Evolutionary conservation across 2,888 invertebrate genomes (phyloP).

Genomic region (Hoplodrina blanda): DNA sequence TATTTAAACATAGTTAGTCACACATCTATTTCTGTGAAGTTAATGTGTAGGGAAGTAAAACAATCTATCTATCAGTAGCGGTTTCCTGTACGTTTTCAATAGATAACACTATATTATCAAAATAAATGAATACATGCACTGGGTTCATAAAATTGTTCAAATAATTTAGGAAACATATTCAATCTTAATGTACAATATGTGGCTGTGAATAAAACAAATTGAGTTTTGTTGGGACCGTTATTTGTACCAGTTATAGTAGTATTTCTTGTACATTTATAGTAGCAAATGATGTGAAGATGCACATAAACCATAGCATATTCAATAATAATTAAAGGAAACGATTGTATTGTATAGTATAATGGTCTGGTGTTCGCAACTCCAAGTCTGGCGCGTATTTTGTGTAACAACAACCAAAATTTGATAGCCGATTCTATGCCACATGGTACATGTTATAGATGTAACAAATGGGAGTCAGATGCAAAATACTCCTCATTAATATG

Average conservation of each 20-base stretch:
- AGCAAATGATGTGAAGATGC: neutral
- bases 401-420: neutral
- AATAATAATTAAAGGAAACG: slow-evolving; percentile 62
- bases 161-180: neutral
- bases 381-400: too few species aligned
- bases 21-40: slow-evolving; percentile 40
- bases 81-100: slow-evolving; percentile 68
- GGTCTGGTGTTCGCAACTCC: too few species aligned
- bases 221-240: neutral
- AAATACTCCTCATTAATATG: slow-evolving; percentile 33
- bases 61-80: slow-evolving; percentile 57
- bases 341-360: slow-evolving; percentile 60
- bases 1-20: slow-evolving; percentile 12
- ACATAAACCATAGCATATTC: slow-evolving; percentile 25
- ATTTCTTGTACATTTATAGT: neutral
- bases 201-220: too few species aligned
- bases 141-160: slow-evolving; percentile 1
- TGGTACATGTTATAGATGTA: slow-evolving; percentile 23
- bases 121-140: slow-evolving; percentile 40
- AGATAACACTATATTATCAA: slow-evolving; percentile 58
- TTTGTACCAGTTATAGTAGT: neutral
- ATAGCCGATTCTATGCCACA: slow-evolving; percentile 61
- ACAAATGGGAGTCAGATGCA: slow-evolving; percentile 32
- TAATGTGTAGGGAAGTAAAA: slow-evolving; percentile 58
- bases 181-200: neutral